A percentile compares a stretch with the other conserved stretches of the same genome.
phyloP scores from a whole-genome alignment of 1,140 invertebrate species.

The Uloborus diversus region DNA sequence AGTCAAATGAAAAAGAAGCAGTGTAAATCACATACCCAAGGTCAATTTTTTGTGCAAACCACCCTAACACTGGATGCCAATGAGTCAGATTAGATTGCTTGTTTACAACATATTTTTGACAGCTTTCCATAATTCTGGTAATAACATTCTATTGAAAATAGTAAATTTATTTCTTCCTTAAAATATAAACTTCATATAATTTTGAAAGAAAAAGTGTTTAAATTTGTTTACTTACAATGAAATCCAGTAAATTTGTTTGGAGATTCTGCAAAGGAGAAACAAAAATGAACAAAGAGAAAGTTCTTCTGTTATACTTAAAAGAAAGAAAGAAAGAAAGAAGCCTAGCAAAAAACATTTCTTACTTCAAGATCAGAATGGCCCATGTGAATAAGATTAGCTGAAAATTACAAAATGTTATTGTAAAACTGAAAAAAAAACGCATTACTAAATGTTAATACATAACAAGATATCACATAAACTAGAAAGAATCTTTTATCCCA shows the following conservation, averaged over 20 bases:
- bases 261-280: slow-evolving; percentile 62
- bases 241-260: slow-evolving; percentile 64
- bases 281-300: slow-evolving; percentile 28
- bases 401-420: slow-evolving; percentile 55
- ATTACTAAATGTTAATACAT: not conserved
- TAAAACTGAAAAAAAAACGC: not conserved
- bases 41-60: slow-evolving; percentile 90
- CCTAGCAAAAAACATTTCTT: slow-evolving; percentile 18
- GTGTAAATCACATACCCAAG: slow-evolving; percentile 61
- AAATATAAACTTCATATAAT: too few species aligned
- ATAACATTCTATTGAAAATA: slow-evolving; percentile 74
- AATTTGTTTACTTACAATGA: slow-evolving; percentile 66
- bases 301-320: not conserved
- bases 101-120: slow-evolving; percentile 83
- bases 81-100: slow-evolving; percentile 91
- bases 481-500: too few species aligned
- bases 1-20: not conserved
- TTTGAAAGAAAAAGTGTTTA: too few species aligned
- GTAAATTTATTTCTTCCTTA: not conserved
- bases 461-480: too few species aligned
- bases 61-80: slow-evolving; percentile 98
- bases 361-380: slow-evolving; percentile 77
- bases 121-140: slow-evolving; percentile 81
- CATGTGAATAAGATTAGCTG: slow-evolving; percentile 75
- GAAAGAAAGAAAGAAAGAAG: too few species aligned